Base-by-base conservation (phyloP, 1,140 invertebrate genomes). In the Lucilia sericata region DNA sequence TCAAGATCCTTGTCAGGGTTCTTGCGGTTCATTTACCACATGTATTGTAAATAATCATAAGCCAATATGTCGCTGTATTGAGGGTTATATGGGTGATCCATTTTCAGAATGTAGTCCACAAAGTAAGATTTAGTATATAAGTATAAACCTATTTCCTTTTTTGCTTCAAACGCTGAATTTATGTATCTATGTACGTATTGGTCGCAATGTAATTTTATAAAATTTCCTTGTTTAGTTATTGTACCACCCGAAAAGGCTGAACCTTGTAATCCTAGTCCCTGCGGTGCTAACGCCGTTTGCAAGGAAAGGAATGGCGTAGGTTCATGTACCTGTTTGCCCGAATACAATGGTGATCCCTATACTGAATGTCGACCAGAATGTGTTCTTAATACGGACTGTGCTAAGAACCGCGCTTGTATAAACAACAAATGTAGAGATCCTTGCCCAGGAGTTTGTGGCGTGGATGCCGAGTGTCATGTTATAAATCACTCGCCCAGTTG, bases 301-400 rank as follows among this genome's bases (percentile, higher is more conserved):
- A 94, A 94, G 92, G 96, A 96, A 91, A 94, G 94, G 84, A 95
- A 96, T 87, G 95, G 94, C 30, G 95, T 94, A 17, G 95, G 95
- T 87, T 94, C 94, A 82, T 96, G 95, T 88, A 93, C 93, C 83
- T 96, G 95, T 88, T 87, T 95, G 85, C 92, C 94, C n/a, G 94
- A 95, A 87, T 96, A 94, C 87, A 93, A 93, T 84, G 95, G 95
- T 70, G 94, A 96, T 91, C 95, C 95, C 34, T 96, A 96, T 87
- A 93, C 93, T 85, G 94, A 94, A 47, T 96, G 94, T 91, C 92
- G 95, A 89, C 94, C 94, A 30, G 94, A 95, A 92, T 96, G 95
- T 91, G 92, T 94, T 5, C 92, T 94, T 30, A 96, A 95, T 88
- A 92, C 93, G 7, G 95, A 96, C 87, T 96, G 95, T 89, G 90